A percentile compares a stretch with the other conserved stretches of the same genome.
Evolutionary conservation across 2,888 invertebrate species (phyloP).

Genomic region (Hyalella azteca): DNA sequence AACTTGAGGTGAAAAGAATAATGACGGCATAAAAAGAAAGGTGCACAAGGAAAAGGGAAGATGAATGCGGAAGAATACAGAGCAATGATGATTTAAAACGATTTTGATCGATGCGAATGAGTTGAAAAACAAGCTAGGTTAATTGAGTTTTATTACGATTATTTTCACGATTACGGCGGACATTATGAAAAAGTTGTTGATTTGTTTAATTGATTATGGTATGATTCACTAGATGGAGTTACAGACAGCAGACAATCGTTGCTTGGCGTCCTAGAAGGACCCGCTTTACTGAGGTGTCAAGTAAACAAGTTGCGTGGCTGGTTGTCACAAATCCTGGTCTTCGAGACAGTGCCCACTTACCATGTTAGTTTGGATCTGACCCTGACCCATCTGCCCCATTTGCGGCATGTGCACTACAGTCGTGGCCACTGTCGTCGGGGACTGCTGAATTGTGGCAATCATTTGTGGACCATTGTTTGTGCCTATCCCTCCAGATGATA

Average conservation of each 20-base stretch:
- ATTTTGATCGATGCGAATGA: neutral
- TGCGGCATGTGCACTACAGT: constrained; percentile 54
- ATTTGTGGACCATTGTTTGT: constrained; percentile 40
- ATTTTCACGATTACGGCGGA: neutral
- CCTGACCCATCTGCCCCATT: constrained; percentile 48
- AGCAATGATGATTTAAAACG: neutral
- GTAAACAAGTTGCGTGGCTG: constrained; percentile 56
- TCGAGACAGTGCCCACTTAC: constrained; percentile 56
- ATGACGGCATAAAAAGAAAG: neutral
- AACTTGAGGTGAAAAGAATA: neutral
- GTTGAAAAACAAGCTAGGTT: neutral
- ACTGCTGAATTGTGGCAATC: constrained; percentile 37
- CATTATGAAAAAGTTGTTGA: neutral
- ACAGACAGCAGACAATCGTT: constrained; percentile 18
- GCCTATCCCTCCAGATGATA: constrained; percentile 39
- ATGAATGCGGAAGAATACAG: constrained; percentile 7
- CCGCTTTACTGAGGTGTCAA: constrained; percentile 52
- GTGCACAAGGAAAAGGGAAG: neutral
- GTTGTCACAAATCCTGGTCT: constrained; percentile 58
- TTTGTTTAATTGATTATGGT: constrained; percentile 1
- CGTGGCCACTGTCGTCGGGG: constrained; percentile 41
- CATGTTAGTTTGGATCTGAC: constrained; percentile 46
- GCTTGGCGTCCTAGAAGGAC: neutral
- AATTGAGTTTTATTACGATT: too few relatives aligned
- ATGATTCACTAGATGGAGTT: constrained; percentile 12